These are phyloP conservation scores for Noctua janthe DNA, from an alignment of 2,888 invertebrate genomes.

Conservation along the genomic window DNA sequence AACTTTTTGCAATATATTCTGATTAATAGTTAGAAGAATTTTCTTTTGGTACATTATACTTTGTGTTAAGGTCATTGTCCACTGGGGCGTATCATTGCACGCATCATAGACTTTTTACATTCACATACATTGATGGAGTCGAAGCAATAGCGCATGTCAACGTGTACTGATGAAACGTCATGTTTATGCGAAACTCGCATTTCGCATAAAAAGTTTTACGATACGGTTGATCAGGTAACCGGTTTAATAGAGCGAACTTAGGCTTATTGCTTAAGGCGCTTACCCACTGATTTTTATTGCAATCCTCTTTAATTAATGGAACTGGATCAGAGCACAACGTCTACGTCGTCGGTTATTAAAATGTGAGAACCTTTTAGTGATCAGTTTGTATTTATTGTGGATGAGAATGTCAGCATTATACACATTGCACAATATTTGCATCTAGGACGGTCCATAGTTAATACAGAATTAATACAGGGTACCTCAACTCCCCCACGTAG, in stretches of 20 bases:
- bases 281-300: conserved; percentile 36
- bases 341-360: background rate
- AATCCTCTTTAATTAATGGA: conserved; percentile 38
- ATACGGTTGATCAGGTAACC: conserved; percentile 43
- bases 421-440: background rate
- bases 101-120: conserved; percentile 49
- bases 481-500: too few species aligned
- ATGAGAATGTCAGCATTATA: background rate
- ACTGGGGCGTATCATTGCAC: conserved; percentile 50
- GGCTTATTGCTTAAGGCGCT: conserved; percentile 38
- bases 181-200: conserved; percentile 52
- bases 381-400: background rate
- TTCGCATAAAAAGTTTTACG: conserved; percentile 52
- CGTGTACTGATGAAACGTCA: conserved; percentile 43
- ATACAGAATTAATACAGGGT: background rate
- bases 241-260: conserved; percentile 57
- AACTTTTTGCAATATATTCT: conserved; percentile 32
- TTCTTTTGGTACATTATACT: conserved; percentile 24
- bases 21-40: conserved; percentile 20
- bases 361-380: background rate
- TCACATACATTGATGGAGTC: conserved; percentile 44
- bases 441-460: background rate
- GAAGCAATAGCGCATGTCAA: conserved; percentile 58
- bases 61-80: conserved; percentile 45
- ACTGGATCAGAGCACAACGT: conserved; percentile 19